Conservation (phyloP, 2,888 invertebrate species). For the Cynaeus angustus region DNA sequence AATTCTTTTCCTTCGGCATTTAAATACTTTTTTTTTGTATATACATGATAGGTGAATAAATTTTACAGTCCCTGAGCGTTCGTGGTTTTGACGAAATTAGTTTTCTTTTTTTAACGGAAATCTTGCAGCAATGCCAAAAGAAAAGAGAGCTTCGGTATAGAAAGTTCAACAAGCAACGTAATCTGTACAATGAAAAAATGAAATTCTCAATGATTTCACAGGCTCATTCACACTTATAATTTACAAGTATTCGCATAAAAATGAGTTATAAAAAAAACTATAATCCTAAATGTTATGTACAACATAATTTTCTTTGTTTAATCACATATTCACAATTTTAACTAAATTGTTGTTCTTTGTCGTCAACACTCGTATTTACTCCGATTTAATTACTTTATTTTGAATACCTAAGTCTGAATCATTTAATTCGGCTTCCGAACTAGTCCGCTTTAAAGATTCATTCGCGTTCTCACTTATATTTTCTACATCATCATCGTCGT, state of each 20-base stretch:
- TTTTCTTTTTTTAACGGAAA: background rate
- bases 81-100: too few relatives aligned
- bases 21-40: constrained; percentile 19
- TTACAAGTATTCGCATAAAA: constrained; percentile 67
- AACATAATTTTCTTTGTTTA: constrained; percentile 54
- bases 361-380: constrained; percentile 30
- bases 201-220: constrained; percentile 47
- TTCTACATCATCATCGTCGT: constrained; percentile 19
- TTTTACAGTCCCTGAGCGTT: constrained; percentile 49
- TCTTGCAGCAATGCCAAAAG: constrained; percentile 49
- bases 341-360: constrained; percentile 25
- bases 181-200: constrained; percentile 34
- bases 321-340: constrained; percentile 61
- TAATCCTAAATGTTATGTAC: constrained; percentile 66
- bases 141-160: constrained; percentile 41
- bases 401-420: constrained; percentile 47
- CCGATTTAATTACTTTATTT: constrained; percentile 53
- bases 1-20: constrained; percentile 52
- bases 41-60: constrained; percentile 31
- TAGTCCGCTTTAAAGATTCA: constrained; percentile 52
- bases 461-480: constrained; percentile 37
- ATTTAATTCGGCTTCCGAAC: constrained; percentile 49
- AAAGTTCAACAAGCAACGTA: constrained; percentile 34
- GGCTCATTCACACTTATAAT: constrained; percentile 65
- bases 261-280: constrained; percentile 69